Evolutionary conservation across 1,140 invertebrate species (phyloP).

Genomic region (Neodiprion virginianus): DNA sequence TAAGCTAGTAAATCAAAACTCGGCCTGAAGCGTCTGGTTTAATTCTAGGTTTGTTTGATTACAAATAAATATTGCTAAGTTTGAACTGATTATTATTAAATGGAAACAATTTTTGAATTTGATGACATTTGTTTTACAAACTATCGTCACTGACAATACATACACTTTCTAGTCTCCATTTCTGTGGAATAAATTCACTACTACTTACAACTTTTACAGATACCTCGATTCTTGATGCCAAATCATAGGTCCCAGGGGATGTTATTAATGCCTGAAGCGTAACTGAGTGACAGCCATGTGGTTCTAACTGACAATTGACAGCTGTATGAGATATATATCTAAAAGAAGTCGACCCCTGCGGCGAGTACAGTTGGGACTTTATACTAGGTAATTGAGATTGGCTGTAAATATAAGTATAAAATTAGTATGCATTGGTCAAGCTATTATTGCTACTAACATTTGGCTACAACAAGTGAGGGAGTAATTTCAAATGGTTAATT

Average conservation of each 20-base stretch:
- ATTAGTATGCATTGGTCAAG: conserved; percentile 16
- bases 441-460: conserved; percentile 23
- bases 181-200: conserved; percentile 52
- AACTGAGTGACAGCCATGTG: conserved; percentile 40
- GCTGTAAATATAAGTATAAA: conserved; percentile 42
- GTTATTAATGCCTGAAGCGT: conserved; percentile 51
- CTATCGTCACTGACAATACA: conserved; percentile 49
- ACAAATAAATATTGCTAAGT: not conserved
- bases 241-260: conserved; percentile 56
- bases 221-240: conserved; percentile 55
- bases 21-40: not conserved
- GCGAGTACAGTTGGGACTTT: conserved; percentile 55
- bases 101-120: conserved; percentile 26
- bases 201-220: conserved; percentile 48
- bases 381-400: conserved; percentile 47
- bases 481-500: conserved; percentile 17
- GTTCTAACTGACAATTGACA: conserved; percentile 48
- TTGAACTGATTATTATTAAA: conserved; percentile 27
- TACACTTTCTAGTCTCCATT: conserved; percentile 56
- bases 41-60: not conserved
- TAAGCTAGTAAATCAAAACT: not conserved
- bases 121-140: conserved; percentile 24
- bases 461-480: conserved; percentile 29
- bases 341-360: conserved; percentile 56
- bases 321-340: conserved; percentile 57